These are phyloP conservation scores for Pasiphila rectangulata DNA, from an alignment of 2,888 invertebrate species.

Conservation along the genomic window DNA sequence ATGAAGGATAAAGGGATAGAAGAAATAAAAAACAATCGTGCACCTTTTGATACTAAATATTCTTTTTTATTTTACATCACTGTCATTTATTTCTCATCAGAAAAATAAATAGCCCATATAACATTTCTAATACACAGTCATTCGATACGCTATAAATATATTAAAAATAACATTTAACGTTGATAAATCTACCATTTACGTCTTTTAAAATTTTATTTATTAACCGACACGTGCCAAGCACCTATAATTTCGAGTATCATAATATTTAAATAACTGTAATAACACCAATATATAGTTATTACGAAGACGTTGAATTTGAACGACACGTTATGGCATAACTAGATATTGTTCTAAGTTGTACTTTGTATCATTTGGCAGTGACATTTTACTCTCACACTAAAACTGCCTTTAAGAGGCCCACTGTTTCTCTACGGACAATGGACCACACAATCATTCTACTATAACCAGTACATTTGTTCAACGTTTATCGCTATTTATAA, in stretches of 20 bases:
- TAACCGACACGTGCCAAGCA: constrained; percentile 15
- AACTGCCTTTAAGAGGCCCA: constrained; percentile 36
- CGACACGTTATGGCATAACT: constrained; percentile 44
- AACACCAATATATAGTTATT: constrained; percentile 22
- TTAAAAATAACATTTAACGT: constrained; percentile 55
- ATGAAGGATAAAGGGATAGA: constrained; percentile 32
- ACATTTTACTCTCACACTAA: constrained; percentile 38
- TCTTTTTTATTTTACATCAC: constrained; percentile 51
- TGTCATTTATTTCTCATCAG: constrained; percentile 55
- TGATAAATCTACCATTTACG: constrained; percentile 49
- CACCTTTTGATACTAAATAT: constrained; percentile 65
- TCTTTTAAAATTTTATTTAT: constrained; percentile 42
- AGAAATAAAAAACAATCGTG: constrained; percentile 61
- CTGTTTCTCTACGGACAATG: constrained; percentile 1
- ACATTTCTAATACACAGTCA: constrained; percentile 51
- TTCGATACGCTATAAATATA: constrained; percentile 56
- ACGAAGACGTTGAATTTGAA: constrained; percentile 46
- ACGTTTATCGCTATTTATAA: constrained; percentile 29
- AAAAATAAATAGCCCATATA: constrained; percentile 55
- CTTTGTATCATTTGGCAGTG: constrained; percentile 73
- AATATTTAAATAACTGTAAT: constrained; percentile 25
- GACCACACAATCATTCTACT: constrained; percentile 1
- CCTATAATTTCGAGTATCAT: constrained; percentile 16
- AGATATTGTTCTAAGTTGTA: constrained; percentile 57
- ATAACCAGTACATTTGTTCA: constrained; percentile 14